phyloP scores from a whole-genome alignment of 2,888 invertebrate species.

The Sarcophaga subvicina region DNA sequence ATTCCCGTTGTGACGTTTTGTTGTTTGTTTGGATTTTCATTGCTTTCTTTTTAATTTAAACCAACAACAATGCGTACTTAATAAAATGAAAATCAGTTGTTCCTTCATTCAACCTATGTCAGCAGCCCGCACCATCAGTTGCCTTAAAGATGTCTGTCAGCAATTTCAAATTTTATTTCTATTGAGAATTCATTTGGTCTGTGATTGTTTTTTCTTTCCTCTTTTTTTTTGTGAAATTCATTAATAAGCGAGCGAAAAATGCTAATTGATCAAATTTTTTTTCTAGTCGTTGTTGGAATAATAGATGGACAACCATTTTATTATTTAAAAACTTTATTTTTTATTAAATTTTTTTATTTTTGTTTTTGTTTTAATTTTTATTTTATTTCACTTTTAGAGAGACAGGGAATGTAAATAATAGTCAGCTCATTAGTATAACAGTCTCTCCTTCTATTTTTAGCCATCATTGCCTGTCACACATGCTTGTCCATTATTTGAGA shows the following conservation, averaged over 20 bases:
- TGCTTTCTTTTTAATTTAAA: slow-evolving; percentile 56
- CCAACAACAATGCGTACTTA: slow-evolving; percentile 35
- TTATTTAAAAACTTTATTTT: background rate
- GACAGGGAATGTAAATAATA: slow-evolving; percentile 67
- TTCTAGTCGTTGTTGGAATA: slow-evolving; percentile 25
- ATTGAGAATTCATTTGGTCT: slow-evolving; percentile 50
- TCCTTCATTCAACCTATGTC: background rate
- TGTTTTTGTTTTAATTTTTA: slow-evolving; percentile 40
- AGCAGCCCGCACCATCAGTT: background rate
- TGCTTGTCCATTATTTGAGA: slow-evolving; percentile 38
- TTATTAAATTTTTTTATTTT: background rate
- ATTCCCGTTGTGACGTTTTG: background rate
- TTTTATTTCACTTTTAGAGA: slow-evolving; percentile 1
- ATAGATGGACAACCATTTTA: too few relatives aligned
- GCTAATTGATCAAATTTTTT: slow-evolving; percentile 57
- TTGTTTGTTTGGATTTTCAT: slow-evolving; percentile 6
- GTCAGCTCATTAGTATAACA: slow-evolving; percentile 67
- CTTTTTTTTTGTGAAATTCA: slow-evolving; percentile 41
- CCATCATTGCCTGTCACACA: slow-evolving; percentile 55
- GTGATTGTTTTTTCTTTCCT: slow-evolving; percentile 32
- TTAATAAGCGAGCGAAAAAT: slow-evolving; percentile 45
- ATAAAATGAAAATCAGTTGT: slow-evolving; percentile 45
- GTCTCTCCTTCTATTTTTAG: slow-evolving; percentile 7
- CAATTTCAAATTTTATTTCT: slow-evolving; percentile 11
- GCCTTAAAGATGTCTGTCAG: background rate